Conservation (phyloP, 2,113 vertebrate species). For the Talpa occidentalis region DNA sequence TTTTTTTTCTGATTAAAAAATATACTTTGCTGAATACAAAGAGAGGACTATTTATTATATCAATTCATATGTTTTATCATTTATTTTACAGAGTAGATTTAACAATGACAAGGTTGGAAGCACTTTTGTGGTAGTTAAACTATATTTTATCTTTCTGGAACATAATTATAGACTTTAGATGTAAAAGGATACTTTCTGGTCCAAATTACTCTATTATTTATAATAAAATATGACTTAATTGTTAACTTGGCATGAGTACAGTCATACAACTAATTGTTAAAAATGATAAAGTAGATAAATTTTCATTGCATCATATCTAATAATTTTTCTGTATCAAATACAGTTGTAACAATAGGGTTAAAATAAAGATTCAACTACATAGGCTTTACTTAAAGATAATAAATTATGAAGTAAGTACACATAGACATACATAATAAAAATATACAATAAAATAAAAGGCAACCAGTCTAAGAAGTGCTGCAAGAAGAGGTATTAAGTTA, state of each 20-base stretch:
- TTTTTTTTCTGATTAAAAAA: not conserved
- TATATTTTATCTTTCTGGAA: slow-evolving; percentile 12
- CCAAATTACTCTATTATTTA: not conserved
- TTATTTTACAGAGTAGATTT: not conserved
- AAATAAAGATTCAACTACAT: not conserved
- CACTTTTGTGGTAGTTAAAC: slow-evolving; percentile 1
- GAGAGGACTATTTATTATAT: not conserved
- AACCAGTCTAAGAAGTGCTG: not conserved
- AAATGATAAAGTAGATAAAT: not conserved
- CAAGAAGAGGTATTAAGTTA: not conserved
- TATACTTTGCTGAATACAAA: not conserved
- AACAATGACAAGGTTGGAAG: not conserved
- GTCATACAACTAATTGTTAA: not conserved
- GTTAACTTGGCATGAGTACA: not conserved
- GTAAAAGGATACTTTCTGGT: not conserved
- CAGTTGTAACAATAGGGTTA: not conserved
- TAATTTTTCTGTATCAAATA: not conserved
- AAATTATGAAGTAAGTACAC: not conserved
- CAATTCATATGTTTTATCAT: not conserved
- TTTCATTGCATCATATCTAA: not conserved
- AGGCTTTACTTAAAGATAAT: not conserved
- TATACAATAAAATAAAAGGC: not conserved
- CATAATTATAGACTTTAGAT: not conserved
- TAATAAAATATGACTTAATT: not conserved
- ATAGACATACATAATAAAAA: not conserved